Evolutionary conservation across 1,140 invertebrate species (phyloP).

Genomic region (Drosophila funebris): DNA sequence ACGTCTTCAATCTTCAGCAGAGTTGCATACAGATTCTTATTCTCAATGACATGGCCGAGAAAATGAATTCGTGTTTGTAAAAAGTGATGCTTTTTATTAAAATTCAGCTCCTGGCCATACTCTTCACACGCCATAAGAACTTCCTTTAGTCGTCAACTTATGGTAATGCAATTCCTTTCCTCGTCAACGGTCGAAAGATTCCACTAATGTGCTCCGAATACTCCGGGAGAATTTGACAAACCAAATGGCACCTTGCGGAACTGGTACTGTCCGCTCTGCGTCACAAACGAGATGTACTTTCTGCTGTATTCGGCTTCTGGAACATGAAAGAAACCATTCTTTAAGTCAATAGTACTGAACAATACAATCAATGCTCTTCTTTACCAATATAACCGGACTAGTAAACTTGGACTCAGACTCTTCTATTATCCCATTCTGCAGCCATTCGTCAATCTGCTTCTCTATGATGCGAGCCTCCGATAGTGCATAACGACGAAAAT

Average conservation of each 20-base stretch:
- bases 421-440: not conserved
- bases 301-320: not conserved
- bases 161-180: constrained; percentile 11
- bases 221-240: constrained; percentile 6
- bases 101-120: constrained; percentile 1
- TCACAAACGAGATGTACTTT: constrained; percentile 20
- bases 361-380: constrained; percentile 11
- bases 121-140: constrained; percentile 4
- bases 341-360: constrained; percentile 13
- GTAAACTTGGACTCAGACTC: constrained; percentile 12
- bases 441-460: not conserved
- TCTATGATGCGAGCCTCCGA: not conserved
- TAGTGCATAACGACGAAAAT: too few relatives aligned
- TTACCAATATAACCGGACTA: constrained; percentile 16
- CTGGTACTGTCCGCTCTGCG: constrained; percentile 10
- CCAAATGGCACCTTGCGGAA: too few relatives aligned
- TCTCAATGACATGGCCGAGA: not conserved
- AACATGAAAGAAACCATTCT: constrained; percentile 13
- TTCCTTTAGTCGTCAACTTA: constrained; percentile 14
- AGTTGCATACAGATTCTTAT: not conserved
- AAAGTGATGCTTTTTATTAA: not conserved
- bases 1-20: not conserved
- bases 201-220: too few relatives aligned
- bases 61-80: not conserved
- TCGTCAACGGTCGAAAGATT: too few relatives aligned